Evolutionary conservation across 2,797 vertebrate genomes (phyloP), one percentile per base, ranked within the genome.

Genomic region (Enteromius argenteus): DNA sequence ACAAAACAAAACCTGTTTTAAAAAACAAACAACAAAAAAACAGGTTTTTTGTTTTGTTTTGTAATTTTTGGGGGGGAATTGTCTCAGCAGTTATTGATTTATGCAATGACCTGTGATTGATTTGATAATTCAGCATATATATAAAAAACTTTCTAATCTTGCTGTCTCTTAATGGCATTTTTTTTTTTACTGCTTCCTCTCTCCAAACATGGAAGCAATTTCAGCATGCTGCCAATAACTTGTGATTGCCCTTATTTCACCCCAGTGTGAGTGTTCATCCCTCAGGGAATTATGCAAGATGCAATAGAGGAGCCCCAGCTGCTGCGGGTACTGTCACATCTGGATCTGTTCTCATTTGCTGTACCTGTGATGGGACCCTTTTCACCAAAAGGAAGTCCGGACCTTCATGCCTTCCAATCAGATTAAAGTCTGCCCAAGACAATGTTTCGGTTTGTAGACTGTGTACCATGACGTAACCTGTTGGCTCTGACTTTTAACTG

Each of bases 181-280:
- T 42, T 4, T 44, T n/a, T 23, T 58, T 35, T 14, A 49, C 60
- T 79, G 53, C 68, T 82, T 84, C 56, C 49, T 39, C 39, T 76
- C 76, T 62, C 23, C 37, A 44, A 82, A 84, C 67, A 87, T 85
- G 85, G 84, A 87, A 88, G 66, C 81, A 39, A 84, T 86, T 89
- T 85, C 53, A 82, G 30, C 51, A 83, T 15, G 30, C 46, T 74
- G 82, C 49, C 81, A 85, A 80, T 79, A 79, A 77, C 64, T 46
- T 51, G 79, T 56, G 84, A 86, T 84, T 88, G 81, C 80, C 78
- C 88, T 84, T 17, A 69, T 87, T 84, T 89, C 60, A 85, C 81
- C 81, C 64, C 51, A 71, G 72, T 49, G 72, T 78, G 67, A 80
- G 72, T 71, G 42, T 75, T 64, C 53, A 77, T 75, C 46, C 72